Evolutionary conservation across 2,888 invertebrate genomes (phyloP).

Genomic region (Lymantria dispar): DNA sequence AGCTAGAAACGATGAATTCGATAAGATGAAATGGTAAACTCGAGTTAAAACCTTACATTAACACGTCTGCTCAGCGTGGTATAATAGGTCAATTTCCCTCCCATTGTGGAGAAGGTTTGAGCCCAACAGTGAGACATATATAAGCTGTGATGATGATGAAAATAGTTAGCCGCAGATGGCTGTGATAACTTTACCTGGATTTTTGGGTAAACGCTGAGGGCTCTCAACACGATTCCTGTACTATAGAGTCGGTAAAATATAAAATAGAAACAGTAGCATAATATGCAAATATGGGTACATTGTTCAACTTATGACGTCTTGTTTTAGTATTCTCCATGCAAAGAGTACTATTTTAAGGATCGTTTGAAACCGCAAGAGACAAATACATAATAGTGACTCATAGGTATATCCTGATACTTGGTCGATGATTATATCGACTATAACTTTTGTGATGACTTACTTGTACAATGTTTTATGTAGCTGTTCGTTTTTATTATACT

Average conservation of each 20-base stretch:
- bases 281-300: background rate
- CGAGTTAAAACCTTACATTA: background rate
- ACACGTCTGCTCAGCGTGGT: background rate
- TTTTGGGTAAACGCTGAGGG: no score
- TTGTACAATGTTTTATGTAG: conserved; percentile 18
- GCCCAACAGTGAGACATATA: background rate
- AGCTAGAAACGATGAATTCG: no score
- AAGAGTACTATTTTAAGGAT: conserved; percentile 27
- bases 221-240: no score
- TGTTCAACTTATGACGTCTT: background rate
- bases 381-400: conserved; percentile 36
- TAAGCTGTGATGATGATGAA: no score
- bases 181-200: no score
- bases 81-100: background rate
- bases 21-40: background rate
- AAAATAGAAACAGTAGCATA: background rate
- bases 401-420: conserved; percentile 34
- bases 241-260: background rate
- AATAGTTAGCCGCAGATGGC: no score
- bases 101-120: no score
- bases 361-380: conserved; percentile 46
- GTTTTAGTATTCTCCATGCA: conserved; percentile 21
- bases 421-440: conserved; percentile 3
- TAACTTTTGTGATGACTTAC: conserved; percentile 16
- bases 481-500: background rate